Conservation (phyloP, 2,113 vertebrate species). For the Proterorhinus semilunaris region DNA sequence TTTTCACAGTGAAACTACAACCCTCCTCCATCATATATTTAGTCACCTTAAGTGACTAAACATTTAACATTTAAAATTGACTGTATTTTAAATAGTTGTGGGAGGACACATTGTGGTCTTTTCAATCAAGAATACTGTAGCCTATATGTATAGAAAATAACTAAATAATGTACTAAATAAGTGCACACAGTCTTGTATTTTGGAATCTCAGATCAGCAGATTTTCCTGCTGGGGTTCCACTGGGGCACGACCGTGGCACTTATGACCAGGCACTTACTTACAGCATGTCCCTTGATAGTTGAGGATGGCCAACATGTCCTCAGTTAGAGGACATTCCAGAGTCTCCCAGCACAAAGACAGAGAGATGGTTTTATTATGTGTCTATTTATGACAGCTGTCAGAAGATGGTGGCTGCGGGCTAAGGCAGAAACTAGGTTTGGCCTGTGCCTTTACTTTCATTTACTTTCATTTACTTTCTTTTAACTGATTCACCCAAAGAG, state of each 20-base stretch:
- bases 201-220: background rate
- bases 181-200: background rate
- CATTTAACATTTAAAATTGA: no score
- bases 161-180: background rate
- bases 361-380: background rate
- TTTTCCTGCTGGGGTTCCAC: background rate
- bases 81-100: no score
- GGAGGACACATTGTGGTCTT: no score
- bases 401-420: background rate
- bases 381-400: background rate
- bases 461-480: no score
- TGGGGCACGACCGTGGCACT: conserved; percentile 2
- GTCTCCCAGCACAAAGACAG: background rate
- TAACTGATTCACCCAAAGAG: no score
- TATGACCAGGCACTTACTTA: conserved; percentile 8
- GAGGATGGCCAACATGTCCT: background rate
- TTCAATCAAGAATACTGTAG: no score
- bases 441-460: no score
- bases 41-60: no score
- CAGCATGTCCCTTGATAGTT: background rate
- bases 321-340: background rate
- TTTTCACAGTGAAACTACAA: no score
- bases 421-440: background rate
- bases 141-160: no score
- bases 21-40: no score